Conservation (phyloP, 2,113 vertebrate species). For the Myocastor coypus region DNA sequence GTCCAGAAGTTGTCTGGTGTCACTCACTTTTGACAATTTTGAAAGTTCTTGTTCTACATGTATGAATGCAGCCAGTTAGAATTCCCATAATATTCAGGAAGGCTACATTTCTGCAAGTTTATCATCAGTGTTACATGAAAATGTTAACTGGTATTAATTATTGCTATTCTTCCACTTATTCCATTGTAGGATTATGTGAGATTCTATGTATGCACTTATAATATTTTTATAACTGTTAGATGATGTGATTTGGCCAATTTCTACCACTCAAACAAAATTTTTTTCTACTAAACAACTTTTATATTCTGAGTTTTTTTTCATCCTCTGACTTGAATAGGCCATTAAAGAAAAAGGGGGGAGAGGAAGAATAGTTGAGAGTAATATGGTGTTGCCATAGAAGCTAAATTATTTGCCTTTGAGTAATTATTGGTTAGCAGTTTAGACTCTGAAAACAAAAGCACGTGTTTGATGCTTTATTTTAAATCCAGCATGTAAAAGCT, state of each 20-base stretch:
- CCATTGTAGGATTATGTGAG: not conserved
- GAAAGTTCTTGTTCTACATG: not conserved
- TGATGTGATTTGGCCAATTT: not conserved
- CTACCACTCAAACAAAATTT: not conserved
- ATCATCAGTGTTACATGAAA: not conserved
- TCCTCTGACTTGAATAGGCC: not conserved
- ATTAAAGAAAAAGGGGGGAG: not conserved
- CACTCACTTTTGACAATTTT: not conserved
- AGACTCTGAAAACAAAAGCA: not conserved
- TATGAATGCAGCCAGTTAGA: not conserved
- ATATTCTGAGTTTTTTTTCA: not conserved
- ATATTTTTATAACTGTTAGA: constrained; percentile 23
- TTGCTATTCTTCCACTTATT: not conserved
- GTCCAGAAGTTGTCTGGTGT: not conserved
- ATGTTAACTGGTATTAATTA: constrained; percentile 11
- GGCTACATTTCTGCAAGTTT: not conserved
- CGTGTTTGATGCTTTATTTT: constrained; percentile 3
- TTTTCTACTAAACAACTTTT: not conserved
- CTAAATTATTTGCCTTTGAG: not conserved
- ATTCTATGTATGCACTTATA: not conserved
- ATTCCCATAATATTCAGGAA: not conserved
- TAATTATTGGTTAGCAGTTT: constrained; percentile 27
- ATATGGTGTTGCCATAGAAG: not conserved
- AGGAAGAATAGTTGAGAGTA: not conserved
- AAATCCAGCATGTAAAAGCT: not conserved